Base-by-base conservation (phyloP, 2,113 vertebrate species). In the Ceratotherium simum region DNA sequence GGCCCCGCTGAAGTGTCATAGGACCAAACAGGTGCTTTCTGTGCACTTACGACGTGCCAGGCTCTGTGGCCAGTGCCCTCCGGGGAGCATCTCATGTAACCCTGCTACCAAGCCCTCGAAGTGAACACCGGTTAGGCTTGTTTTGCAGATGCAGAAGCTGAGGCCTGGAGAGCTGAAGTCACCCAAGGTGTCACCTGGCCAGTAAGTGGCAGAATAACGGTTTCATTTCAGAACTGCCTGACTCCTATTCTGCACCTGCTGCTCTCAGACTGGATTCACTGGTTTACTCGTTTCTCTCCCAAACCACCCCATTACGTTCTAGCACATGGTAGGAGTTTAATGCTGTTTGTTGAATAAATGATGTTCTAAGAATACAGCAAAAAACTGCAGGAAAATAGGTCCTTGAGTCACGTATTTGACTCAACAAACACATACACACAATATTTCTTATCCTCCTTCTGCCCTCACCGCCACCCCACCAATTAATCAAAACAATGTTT, bases 401-500 rank as follows among this genome's bases (percentile, higher is more conserved):
- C 58, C 31, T 62, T 83, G 75, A 84, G 5, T 95, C 64, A 64
- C 23, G 18, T 25, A 76, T 65, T 64, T 73, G 7, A 87, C 51
- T 64, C 84, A 88, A 25, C 25, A 42, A 75, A 81, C 75, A 79
- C 13, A 75, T 16, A 90, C n/a, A 76, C 2, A 56, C 51, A 54
- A 54, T 1, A 20, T 62, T 72, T 58, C 7, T 89, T 86, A 56
- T 17, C 33, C 14, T 84, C n/a, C 14, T 56, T 21, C 73, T 4
- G 5, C 18, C 2, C 12, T 33, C 9, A 14, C 2, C 2, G 0
- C 12, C 36, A 16, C 51, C n/a, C 21, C 51, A n/a, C 17, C 46
- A 79, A 90, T 73, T n/a, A 90, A 92, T 69, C 51, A n/a, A 86
- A 90, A 88, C 60, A 84, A 51, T 58, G 95, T 69, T 89, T 91